Base-by-base conservation (phyloP, 2,888 invertebrate genomes). In the Polyommatus icarus region DNA sequence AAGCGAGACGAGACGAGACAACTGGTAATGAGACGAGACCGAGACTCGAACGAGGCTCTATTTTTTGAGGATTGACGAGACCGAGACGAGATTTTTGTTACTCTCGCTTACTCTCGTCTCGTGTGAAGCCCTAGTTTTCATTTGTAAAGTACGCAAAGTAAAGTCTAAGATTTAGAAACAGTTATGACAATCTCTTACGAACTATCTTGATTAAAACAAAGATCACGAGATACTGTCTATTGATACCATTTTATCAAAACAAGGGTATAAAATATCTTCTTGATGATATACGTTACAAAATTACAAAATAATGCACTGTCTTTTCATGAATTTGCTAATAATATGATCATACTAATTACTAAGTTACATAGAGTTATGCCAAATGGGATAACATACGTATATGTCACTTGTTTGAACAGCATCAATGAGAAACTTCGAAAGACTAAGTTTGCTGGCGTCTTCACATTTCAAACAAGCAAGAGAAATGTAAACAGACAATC, bases 401-500 rank as follows among this genome's bases (percentile, higher is more conserved):
- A 67, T 18, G 29, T 12, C 10, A 67, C 32, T 15, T 67, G 32
- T 67, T 40, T 40, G n/a, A 20, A 29, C 54, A 29, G 18, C 75
- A 73, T 72, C 78, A 76, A 79, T 79, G 79, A 79, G 78, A 80
- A 40, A 85, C 82, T 83, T 83, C 82, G 82, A 79, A 84, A 85
- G 83, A 83, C 87, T 83, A 85, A 86, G 82, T 86, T 67, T 85
- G 75, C 54, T 87, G 87, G 82, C 86, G 85, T 85, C 87, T 89
- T 88, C 85, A 87, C 87, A 91, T 89, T 92, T 90, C 89, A 91
- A 90, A 91, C 88, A 89, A 89, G 88, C 92, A 88, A 67, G 86
- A 88, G 88, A 86, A 91, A 90, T 89, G 92, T 90, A 92, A 93
- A 93, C 91, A 93, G 89, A 93, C 92, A 93, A 92, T 93, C 93